Percentiles rank a stretch among this genome's conserved stretches.
Evolutionary conservation across 2,888 invertebrate genomes (phyloP).

Genomic region (Drosophila helvetica): DNA sequence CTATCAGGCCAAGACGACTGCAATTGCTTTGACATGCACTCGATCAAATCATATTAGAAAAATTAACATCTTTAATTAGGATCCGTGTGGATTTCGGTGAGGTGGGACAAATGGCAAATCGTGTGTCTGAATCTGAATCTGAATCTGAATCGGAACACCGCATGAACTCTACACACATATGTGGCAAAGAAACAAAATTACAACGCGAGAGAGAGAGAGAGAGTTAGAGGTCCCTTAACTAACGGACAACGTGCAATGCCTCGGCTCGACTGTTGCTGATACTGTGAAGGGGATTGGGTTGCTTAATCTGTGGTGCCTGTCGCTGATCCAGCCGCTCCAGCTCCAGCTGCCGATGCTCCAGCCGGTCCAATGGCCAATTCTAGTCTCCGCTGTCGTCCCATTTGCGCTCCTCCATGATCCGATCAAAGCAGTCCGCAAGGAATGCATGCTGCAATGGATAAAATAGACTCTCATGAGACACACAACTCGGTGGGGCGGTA

Average conservation of each 20-base stretch:
- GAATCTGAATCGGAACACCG: background rate
- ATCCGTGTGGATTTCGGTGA: background rate
- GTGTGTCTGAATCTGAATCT: background rate
- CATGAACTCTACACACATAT: background rate
- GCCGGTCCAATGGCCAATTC: conserved; percentile 28
- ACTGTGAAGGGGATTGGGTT: conserved; percentile 12
- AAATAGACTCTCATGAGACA: background rate
- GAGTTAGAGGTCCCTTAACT: conserved; percentile 10
- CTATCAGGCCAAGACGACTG: conserved; percentile 13
- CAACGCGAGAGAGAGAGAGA: background rate
- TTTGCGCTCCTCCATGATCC: conserved; percentile 95
- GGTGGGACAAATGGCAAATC: background rate
- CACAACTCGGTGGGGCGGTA: background rate
- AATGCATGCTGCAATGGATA: conserved; percentile 79
- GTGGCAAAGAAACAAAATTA: background rate
- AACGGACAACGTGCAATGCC: conserved; percentile 42
- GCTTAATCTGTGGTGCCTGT: conserved; percentile 18
- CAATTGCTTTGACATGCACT: conserved; percentile 15
- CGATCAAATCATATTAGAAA: conserved; percentile 35
- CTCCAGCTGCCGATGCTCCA: conserved; percentile 7
- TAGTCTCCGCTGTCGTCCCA: conserved; percentile 94
- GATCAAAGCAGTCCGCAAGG: conserved; percentile 93
- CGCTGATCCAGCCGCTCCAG: conserved; percentile 2
- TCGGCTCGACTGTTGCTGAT: conserved; percentile 29
- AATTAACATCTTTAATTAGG: no score